Base-by-base conservation (phyloP, 2,797 vertebrate species). In the Todus mexicanus region DNA sequence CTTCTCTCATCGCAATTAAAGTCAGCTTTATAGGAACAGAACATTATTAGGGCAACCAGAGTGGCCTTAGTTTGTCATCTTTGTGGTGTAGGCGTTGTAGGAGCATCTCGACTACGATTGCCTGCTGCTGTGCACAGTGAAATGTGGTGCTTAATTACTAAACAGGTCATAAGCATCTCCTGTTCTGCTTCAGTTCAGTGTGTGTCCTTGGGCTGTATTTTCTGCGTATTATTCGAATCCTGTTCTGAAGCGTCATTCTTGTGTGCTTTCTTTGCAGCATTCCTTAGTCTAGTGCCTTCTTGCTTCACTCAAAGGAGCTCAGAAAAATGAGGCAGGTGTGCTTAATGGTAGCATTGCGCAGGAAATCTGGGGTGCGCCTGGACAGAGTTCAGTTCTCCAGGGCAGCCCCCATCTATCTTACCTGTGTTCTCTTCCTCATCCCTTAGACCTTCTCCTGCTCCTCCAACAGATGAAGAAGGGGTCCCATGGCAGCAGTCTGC, bases 121-220 rank as follows among this genome's bases (percentile, higher is more conserved):
- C 15, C 66, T 94, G 47, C 78, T 57, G 29, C 53, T 56, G 7
- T 50, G 57, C 72, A 23, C 42, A 91, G 72, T 87, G 45, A 83
- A 69, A 19, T 54, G n/a, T 61, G 74, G 20, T 74, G 27, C 61
- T 89, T 79, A 77, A 90, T 96, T 92, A 80, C 66, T 74, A 47
- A 93, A 61, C 57, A 69, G 65, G 81, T 89, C 59, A 82, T 79
- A 88, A 87, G 66, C 69, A 63, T 79, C 86, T 89, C 53, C 61
- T 74, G 38, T 61, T 94, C 50, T 35, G 96, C 38, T 76, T 93
- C 65, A 43, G 35, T 79, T 90, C 72, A 59, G 15, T 63, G 7
- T 22, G 26, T 83, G 69, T 89, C 78, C 78, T 82, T 92, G 88
- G 78, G 86, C 84, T 79, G 75, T 63, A 42, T 83, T 85, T 94